These are phyloP conservation scores for Pocota personata DNA, from an alignment of 2,888 invertebrate genomes.

Conservation along the genomic window DNA sequence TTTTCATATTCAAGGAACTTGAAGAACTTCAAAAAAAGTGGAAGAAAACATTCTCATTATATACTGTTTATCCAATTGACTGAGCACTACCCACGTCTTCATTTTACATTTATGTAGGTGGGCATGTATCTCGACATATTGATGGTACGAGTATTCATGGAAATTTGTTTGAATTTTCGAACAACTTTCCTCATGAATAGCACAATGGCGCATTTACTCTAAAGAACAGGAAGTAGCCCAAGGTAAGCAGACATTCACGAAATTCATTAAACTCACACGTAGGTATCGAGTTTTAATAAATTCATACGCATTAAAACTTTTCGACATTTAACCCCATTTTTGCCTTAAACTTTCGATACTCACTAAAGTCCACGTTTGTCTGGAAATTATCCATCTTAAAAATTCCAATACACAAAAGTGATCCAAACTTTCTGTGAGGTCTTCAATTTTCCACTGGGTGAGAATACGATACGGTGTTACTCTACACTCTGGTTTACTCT, in stretches of 20 bases:
- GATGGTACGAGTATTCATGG: background rate
- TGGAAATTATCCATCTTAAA: background rate
- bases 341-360: background rate
- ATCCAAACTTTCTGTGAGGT: slow-evolving; percentile 12
- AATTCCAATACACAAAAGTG: background rate
- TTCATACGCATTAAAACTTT: background rate
- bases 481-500: background rate
- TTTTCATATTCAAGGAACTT: too few relatives aligned
- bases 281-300: background rate
- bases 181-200: background rate
- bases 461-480: background rate
- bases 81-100: background rate
- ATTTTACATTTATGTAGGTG: background rate
- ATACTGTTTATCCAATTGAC: background rate
- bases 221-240: too few relatives aligned
- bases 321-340: background rate
- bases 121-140: background rate
- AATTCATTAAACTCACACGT: background rate
- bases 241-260: background rate
- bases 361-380: background rate
- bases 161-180: background rate
- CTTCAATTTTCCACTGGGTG: slow-evolving; percentile 10
- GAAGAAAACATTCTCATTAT: background rate
- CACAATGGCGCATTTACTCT: too few relatives aligned
- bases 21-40: background rate